Conservation (phyloP, 1,140 invertebrate genomes). For the Aphaenogaster rudis region DNA sequence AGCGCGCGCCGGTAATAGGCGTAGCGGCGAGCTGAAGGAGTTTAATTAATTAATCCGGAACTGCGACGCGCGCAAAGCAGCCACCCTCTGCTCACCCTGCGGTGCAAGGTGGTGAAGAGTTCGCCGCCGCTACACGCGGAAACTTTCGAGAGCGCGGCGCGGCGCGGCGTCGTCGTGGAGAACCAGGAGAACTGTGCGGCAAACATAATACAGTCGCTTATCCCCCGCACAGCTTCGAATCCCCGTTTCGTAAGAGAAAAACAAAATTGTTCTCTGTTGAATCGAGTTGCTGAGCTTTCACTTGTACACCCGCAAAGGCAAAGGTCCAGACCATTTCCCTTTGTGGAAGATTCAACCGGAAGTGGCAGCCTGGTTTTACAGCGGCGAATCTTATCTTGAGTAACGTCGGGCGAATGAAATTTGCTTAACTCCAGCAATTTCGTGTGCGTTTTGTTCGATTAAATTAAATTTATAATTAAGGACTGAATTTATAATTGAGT, state of each 20-base stretch:
- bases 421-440: neutral
- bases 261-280: conserved; percentile 17
- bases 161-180: neutral
- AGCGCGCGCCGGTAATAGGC: conserved; percentile 5
- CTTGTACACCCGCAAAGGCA: too few relatives aligned
- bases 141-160: conserved; percentile 19
- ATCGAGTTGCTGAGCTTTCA: conserved; percentile 8
- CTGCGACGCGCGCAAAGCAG: conserved; percentile 41
- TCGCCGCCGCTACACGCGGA: conserved; percentile 27
- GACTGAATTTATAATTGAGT: neutral
- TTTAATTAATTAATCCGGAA: conserved; percentile 69
- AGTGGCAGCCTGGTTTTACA: neutral
- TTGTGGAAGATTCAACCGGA: neutral
- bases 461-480: neutral
- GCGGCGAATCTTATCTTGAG: neutral
- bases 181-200: conserved; percentile 10
- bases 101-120: conserved; percentile 30
- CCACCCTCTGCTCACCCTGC: conserved; percentile 38
- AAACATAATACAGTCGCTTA: conserved; percentile 53
- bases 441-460: neutral
- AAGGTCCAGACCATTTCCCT: neutral
- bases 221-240: neutral
- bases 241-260: neutral
- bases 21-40: neutral
- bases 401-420: neutral